Evolutionary conservation across 2,113 vertebrate species (phyloP).

Genomic region (Crotophaga sulcirostris): DNA sequence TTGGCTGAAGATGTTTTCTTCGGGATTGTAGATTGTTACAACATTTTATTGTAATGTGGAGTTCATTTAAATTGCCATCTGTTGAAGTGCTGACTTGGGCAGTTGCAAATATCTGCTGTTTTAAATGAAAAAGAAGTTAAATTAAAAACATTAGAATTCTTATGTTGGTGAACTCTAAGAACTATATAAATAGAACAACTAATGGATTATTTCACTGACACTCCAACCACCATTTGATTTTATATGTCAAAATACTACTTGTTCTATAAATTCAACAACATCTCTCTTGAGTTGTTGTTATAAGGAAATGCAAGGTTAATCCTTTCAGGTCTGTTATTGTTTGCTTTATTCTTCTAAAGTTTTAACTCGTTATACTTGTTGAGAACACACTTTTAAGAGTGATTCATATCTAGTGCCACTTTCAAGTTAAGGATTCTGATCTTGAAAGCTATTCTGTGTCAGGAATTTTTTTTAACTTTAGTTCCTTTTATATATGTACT

Average conservation of each 20-base stretch:
- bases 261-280: not conserved
- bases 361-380: not conserved
- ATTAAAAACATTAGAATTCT: conserved; percentile 47
- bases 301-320: not conserved
- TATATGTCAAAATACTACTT: not conserved
- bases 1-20: conserved; percentile 68
- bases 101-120: conserved; percentile 52
- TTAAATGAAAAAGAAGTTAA: conserved; percentile 67
- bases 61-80: conserved; percentile 78
- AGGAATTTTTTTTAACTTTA: not conserved
- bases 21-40: conserved; percentile 76
- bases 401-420: not conserved
- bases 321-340: not conserved
- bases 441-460: not conserved
- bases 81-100: conserved; percentile 41
- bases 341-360: not conserved
- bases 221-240: not conserved
- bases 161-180: not conserved
- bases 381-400: not conserved
- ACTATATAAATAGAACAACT: conserved; percentile 6
- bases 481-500: not conserved
- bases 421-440: not conserved
- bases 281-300: not conserved
- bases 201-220: not conserved
- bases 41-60: conserved; percentile 77